Evolutionary conservation across 2,888 invertebrate species (phyloP).

Genomic region (Carcina quercana): DNA sequence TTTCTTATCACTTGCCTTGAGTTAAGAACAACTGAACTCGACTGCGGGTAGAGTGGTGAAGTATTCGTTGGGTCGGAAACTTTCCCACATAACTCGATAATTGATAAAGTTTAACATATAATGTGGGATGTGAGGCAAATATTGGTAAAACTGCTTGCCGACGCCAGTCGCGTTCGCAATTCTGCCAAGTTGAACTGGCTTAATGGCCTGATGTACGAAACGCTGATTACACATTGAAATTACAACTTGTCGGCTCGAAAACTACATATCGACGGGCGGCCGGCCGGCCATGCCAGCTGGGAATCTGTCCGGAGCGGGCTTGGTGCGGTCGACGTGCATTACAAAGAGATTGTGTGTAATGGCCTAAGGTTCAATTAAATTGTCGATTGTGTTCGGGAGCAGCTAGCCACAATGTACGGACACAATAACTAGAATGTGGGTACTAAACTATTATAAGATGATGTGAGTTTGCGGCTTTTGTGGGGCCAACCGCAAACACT

Average conservation of each 20-base stretch:
- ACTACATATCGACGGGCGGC: slow-evolving; percentile 14
- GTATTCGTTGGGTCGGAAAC: slow-evolving; percentile 42
- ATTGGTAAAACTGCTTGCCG: slow-evolving; percentile 47
- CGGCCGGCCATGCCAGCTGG: too few species aligned
- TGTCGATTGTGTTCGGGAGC: too few species aligned
- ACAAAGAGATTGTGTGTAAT: too few species aligned
- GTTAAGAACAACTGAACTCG: slow-evolving; percentile 31
- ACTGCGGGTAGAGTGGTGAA: slow-evolving; percentile 45
- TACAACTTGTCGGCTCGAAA: slow-evolving; percentile 24
- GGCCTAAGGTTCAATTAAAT: too few species aligned
- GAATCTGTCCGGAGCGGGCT: too few species aligned
- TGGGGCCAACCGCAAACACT: too few species aligned
- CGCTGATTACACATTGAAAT: slow-evolving; percentile 41
- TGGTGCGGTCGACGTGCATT: too few species aligned
- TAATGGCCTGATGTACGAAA: slow-evolving; percentile 37
- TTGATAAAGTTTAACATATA: slow-evolving; percentile 58
- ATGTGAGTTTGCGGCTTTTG: too few species aligned
- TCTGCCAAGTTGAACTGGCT: slow-evolving; percentile 28
- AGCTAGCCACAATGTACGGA: too few species aligned
- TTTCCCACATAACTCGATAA: slow-evolving; percentile 58
- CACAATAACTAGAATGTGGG: too few species aligned
- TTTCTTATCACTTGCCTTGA: slow-evolving; percentile 35
- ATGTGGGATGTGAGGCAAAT: slow-evolving; percentile 41
- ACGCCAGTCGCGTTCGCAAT: background rate
- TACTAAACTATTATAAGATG: too few species aligned